Conservation (phyloP, 2,113 vertebrate species). For the Otus sunia region DNA sequence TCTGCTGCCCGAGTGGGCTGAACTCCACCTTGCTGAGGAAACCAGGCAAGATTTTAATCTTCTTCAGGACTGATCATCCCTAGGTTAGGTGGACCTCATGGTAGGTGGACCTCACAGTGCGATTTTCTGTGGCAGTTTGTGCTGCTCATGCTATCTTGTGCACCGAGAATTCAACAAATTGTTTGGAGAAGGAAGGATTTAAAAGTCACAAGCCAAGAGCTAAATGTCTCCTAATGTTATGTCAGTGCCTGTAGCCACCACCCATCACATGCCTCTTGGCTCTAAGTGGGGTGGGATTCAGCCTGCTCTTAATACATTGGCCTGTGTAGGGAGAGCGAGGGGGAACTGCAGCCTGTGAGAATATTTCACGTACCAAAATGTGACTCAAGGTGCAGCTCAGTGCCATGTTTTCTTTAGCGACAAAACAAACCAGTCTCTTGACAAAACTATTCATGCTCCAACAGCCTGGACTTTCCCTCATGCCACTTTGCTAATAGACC, state of each 20-base stretch:
- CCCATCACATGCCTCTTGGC: background rate
- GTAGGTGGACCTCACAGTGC: background rate
- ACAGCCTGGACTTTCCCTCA: background rate
- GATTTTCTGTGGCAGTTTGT: background rate
- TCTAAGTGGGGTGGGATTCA: background rate
- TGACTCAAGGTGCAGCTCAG: background rate
- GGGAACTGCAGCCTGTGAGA: background rate
- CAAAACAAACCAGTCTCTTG: background rate
- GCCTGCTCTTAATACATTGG: background rate
- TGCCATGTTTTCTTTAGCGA: background rate
- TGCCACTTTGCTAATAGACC: background rate
- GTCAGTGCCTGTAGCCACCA: background rate
- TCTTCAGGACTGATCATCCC: background rate
- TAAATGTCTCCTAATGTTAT: background rate
- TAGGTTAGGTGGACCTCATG: too few species aligned
- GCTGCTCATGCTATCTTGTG: background rate
- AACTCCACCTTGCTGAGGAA: background rate
- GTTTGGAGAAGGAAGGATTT: background rate
- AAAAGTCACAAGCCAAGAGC: background rate
- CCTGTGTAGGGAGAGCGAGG: background rate
- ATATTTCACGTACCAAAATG: background rate
- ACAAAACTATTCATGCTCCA: background rate
- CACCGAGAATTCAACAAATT: background rate
- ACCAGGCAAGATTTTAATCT: background rate
- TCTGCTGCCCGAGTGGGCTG: background rate